Base-by-base conservation (phyloP, 1,140 invertebrate genomes). In the Calycopis cecrops region DNA sequence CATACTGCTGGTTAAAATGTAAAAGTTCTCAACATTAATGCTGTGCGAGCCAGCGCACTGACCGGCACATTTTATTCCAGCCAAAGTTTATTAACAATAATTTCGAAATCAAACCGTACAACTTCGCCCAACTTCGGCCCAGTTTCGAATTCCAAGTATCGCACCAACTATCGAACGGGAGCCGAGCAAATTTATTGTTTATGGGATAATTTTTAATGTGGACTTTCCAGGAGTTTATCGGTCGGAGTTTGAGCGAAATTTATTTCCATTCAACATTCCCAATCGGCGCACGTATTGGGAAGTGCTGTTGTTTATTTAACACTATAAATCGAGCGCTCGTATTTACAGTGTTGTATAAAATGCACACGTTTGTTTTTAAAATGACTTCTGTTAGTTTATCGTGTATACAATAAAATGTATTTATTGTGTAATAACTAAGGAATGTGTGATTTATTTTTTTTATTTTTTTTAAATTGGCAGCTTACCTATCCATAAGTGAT, bases 101-200 rank as follows among this genome's bases (percentile, higher is more conserved):
- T 62, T 59, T 55, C 63, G 49, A 57, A 60, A 57, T 55, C 60
- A 59, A 63, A 59, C 44, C 40, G 14, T 34, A 51, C 52, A 51
- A 49, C 37, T 49, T 42, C 34, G 38, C 33, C 33, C 48, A 44
- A 62, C 44, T 63, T 63, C 48, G 59, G 18, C 53, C 59, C 52
- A 64, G 62, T 64, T 63, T 38, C 21, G 14, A 38, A 38, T 57
- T 54, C 48, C 54, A 56, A 57, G 42, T 55, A 51, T 48, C 47
- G 35, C 18, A 34, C 55, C 55, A 48, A 59, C 56, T 57, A 65
- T 65, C 56, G 21, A 55, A 60, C 58, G 53, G 40, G 59, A 47
- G 48, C 59, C 54, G 44, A 59, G 59, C 56, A 54, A 52, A 61
- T 40, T 35, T 54, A 60, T 60, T 60, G 58, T 60, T 64, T 60